Conservation (phyloP, 30 jellyfish, hydroid and myxozoan genomes). For the Kudoa iwatai region DNA sequence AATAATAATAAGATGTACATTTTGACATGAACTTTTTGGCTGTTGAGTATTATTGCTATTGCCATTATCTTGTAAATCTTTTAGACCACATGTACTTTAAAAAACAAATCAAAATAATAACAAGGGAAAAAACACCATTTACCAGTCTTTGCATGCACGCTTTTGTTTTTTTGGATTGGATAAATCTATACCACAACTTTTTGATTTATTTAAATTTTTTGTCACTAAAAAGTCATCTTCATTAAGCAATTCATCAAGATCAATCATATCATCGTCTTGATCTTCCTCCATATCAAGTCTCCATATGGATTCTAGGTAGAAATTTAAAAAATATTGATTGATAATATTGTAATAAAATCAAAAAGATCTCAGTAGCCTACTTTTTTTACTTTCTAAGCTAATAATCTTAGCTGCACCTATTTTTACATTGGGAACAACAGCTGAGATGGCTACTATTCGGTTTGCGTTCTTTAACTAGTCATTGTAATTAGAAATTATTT, state of each 20-base stretch:
- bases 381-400: too few species aligned
- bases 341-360: too few species aligned
- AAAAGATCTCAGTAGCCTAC: too few species aligned
- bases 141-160: conserved; percentile 98
- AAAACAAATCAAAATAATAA: not conserved
- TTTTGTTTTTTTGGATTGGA: conserved; percentile 19
- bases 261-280: conserved; percentile 20
- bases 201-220: conserved; percentile 2
- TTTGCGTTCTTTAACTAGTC: too few species aligned
- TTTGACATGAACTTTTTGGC: conserved; percentile 73
- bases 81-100: conserved; percentile 80
- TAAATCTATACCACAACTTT: conserved; percentile 47
- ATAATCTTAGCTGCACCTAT: too few species aligned
- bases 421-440: too few species aligned
- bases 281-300: too few species aligned
- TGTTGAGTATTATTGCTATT: conserved; percentile 2
- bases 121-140: not conserved
- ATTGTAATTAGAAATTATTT: too few species aligned
- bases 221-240: conserved; percentile 41
- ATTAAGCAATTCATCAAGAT: conserved; percentile 30
- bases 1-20: conserved; percentile 6
- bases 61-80: conserved; percentile 16
- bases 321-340: too few species aligned
- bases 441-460: too few species aligned
- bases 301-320: too few species aligned